Evolutionary conservation across 2,797 vertebrate species (phyloP), one percentile per base, ranked within the genome.

Genomic region (Arrhamphus sclerolepis): DNA sequence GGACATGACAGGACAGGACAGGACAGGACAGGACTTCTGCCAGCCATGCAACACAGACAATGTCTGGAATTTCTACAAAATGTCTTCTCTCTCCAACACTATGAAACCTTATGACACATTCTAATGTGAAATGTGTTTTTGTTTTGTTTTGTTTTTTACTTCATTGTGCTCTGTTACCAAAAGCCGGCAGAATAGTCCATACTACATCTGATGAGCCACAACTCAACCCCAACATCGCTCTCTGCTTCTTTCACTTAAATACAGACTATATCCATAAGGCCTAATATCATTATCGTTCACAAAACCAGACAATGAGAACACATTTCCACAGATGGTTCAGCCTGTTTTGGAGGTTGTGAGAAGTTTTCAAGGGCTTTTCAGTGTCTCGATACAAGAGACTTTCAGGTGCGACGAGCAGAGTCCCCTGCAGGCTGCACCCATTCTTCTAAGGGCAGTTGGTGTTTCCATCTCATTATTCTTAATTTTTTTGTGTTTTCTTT

Each of bases 391-490:
- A 46, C 34, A 13, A 38, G 34, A 75, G 62, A 73, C 71, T 26
- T 71, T 62, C 22, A 53, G 58, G 71, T 65, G 22, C 56, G 51
- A 54, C 24, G 11, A 39, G 58, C 19, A 19, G 10, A 38, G 58
- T 65, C 68, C 60, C 70, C 66, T 49, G n/a, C 41, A 65, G 78
- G 82, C 72, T 57, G 19, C 52, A 78, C 43, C 61, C 69, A 62
- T 72, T 77, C 75, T 60, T 80, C 79, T 73, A 29, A 20, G 53
- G 29, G 21, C 42, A 50, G 49, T 53, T 61, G 78, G 62, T 64
- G 17, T 70, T 79, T 67, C 69, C 62, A 87, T 89, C 84, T 88
- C 85, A 86, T 89, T 87, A 87, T 85, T 85, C 74, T 81, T 70
- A 46, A 53, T 62, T 43, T 62, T 26, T 76, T 62, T 74, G 74